Conservation (phyloP, 2,113 vertebrate genomes). For the Hypanus sabinus region DNA sequence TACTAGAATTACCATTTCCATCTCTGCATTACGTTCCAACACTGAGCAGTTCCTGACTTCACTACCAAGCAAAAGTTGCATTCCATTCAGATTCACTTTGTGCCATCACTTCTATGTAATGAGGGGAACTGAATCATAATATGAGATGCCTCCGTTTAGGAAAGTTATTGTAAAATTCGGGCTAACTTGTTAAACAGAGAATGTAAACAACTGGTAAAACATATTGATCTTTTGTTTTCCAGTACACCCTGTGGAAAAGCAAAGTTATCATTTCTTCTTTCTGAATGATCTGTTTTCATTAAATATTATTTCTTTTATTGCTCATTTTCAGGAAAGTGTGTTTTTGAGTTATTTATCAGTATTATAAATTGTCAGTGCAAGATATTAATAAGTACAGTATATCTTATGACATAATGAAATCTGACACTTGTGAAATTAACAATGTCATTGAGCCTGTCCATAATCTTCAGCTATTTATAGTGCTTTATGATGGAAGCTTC, state of each 20-base stretch:
- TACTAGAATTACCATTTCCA: no score
- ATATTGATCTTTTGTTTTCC: background rate
- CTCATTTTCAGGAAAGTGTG: background rate
- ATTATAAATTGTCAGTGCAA: background rate
- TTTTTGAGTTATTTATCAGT: background rate
- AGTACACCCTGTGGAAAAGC: background rate
- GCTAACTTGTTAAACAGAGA: background rate
- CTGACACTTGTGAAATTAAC: background rate
- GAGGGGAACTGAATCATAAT: background rate
- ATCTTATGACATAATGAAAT: background rate
- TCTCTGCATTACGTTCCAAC: no score
- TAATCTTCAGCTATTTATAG: background rate
- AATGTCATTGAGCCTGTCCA: background rate
- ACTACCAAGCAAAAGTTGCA: no score
- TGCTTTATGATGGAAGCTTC: background rate
- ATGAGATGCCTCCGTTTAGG: background rate
- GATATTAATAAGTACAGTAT: background rate
- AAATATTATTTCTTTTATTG: background rate
- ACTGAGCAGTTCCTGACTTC: no score
- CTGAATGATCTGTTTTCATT: background rate
- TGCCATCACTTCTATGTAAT: background rate
- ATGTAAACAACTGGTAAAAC: background rate
- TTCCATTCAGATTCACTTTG: no score
- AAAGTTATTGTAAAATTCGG: background rate
- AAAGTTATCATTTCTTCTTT: background rate